A percentile compares a stretch with the other conserved stretches of the same genome.
Conservation (phyloP, 2,113 vertebrate genomes). For the Phaetusa simplex region DNA sequence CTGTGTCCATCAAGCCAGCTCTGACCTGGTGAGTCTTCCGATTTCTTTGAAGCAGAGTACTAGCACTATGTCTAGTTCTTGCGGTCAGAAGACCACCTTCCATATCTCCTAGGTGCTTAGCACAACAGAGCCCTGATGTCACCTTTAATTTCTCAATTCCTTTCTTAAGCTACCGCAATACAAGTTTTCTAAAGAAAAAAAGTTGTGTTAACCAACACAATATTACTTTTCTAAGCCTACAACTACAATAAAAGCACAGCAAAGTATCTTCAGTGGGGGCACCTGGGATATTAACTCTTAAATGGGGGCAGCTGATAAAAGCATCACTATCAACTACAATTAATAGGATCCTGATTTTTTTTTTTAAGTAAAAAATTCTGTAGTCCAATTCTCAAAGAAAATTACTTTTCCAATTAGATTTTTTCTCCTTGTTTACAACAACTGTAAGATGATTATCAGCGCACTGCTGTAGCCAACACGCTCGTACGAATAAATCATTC, state of each 20-base stretch:
- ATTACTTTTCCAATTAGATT: background rate
- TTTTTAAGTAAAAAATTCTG: background rate
- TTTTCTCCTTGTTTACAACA: background rate
- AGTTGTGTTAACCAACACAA: background rate
- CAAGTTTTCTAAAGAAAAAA: background rate
- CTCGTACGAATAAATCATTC: background rate
- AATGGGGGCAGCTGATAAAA: background rate
- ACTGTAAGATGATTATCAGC: background rate
- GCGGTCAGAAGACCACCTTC: background rate
- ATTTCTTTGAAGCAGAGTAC: background rate
- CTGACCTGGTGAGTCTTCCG: background rate
- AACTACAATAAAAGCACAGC: background rate
- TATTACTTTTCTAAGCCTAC: background rate
- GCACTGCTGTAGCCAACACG: background rate
- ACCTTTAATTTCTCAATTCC: background rate
- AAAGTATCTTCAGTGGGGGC: background rate
- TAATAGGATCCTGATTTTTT: background rate
- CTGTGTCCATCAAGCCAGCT: background rate
- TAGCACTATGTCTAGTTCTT: background rate
- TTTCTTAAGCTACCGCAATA: background rate
- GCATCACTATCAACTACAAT: background rate
- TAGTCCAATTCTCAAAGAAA: background rate
- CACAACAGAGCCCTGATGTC: background rate
- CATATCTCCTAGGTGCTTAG: background rate
- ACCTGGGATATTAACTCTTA: background rate